These are phyloP conservation scores for Sylvia atricapilla DNA, from an alignment of 2,113 vertebrate genomes.

Conservation along the genomic window DNA sequence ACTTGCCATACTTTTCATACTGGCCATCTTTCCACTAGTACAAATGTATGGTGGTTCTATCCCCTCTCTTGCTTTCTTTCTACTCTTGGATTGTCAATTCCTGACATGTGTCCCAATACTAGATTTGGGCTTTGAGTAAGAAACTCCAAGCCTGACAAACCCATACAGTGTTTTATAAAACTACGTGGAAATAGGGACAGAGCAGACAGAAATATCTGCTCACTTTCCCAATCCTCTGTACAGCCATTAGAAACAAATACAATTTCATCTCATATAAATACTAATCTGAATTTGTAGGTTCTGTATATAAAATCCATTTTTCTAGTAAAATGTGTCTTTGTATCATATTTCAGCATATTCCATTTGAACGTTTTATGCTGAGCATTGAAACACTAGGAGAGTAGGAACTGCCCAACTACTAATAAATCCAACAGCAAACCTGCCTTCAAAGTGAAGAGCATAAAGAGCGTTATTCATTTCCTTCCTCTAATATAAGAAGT, in stretches of 20 bases:
- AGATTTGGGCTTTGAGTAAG: neutral
- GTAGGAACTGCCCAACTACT: neutral
- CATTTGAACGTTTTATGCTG: neutral
- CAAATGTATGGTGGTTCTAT: neutral
- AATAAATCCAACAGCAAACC: neutral
- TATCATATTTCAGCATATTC: neutral
- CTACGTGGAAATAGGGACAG: neutral
- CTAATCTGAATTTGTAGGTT: neutral
- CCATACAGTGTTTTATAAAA: neutral
- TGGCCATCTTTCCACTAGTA: neutral
- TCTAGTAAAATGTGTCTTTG: neutral
- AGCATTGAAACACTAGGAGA: neutral
- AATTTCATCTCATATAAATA: neutral
- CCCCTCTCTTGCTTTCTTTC: neutral
- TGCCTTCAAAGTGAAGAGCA: neutral
- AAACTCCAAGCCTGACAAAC: neutral
- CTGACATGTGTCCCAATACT: neutral
- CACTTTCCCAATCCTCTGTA: neutral
- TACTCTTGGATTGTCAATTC: neutral
- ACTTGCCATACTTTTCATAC: neutral
- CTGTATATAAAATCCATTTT: neutral
- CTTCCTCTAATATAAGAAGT: neutral
- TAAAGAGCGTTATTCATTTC: neutral
- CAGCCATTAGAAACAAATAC: neutral
- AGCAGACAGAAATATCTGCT: neutral